A percentile compares a stretch with the other conserved stretches of the same genome.
Conservation (phyloP, 2,113 vertebrate species). For the Myiagra hebetior region DNA sequence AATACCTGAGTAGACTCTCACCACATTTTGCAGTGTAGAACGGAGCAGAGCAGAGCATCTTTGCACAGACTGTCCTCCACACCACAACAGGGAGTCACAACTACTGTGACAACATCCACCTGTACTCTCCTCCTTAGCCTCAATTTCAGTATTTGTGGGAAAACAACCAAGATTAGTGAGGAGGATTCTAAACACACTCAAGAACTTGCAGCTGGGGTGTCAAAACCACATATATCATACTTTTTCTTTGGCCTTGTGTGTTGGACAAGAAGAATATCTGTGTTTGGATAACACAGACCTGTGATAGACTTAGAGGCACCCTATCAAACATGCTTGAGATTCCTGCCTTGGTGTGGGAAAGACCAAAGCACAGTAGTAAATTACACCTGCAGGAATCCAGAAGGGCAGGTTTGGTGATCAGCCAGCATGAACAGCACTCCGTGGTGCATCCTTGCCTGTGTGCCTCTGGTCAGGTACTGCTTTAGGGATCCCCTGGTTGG, state of each 20-base stretch:
- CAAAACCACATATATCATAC: not conserved
- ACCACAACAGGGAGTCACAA: not conserved
- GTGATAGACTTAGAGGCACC: not conserved
- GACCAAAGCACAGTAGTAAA: not conserved
- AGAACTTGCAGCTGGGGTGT: not conserved
- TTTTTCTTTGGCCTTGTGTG: not conserved
- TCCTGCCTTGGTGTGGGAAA: not conserved
- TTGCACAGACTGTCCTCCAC: not conserved
- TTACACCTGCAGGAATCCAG: not conserved
- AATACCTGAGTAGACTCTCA: not conserved
- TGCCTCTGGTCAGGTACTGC: not conserved
- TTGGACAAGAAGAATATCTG: not conserved
- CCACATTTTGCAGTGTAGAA: accelerated
- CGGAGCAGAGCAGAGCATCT: not conserved
- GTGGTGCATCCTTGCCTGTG: not conserved
- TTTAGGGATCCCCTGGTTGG: not conserved
- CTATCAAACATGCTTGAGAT: not conserved
- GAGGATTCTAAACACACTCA: not conserved
- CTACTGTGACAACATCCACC: not conserved
- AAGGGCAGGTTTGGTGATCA: not conserved
- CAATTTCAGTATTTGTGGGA: not conserved
- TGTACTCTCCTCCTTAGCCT: not conserved
- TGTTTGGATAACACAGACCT: not conserved
- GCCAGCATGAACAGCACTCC: accelerated
- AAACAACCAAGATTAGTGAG: not conserved